A percentile compares a stretch with the other conserved stretches of the same genome.
These are phyloP conservation scores for Invenusta paracnida DNA, from an alignment of 2,888 invertebrate species.

Conservation along the genomic window DNA sequence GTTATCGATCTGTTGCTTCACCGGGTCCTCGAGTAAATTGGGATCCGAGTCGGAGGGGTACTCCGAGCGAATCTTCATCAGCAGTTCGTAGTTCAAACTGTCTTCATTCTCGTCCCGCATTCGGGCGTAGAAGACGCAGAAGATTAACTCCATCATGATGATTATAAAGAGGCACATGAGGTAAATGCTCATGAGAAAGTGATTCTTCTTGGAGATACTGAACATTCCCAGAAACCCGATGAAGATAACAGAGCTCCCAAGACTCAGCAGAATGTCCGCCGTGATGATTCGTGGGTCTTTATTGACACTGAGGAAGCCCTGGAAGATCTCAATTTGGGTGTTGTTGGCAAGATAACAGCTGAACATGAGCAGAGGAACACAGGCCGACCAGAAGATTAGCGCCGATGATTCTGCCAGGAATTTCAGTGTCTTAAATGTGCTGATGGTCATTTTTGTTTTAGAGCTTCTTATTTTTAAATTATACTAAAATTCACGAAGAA, in stretches of 20 bases:
- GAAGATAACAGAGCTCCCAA: not conserved
- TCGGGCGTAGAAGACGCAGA: slow-evolving; percentile 5
- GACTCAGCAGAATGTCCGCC: not conserved
- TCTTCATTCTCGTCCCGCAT: not conserved
- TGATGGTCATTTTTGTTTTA: no score
- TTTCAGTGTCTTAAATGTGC: no score
- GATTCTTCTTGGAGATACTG: not conserved
- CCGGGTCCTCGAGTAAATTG: not conserved
- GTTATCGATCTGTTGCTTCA: not conserved
- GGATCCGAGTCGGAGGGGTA: not conserved
- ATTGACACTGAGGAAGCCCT: not conserved
- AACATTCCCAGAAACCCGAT: slow-evolving; percentile 1
- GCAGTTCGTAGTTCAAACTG: not conserved
- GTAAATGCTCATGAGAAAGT: not conserved
- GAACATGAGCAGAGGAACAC: not conserved
- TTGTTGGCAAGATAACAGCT: slow-evolving; percentile 18
- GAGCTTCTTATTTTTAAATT: no score
- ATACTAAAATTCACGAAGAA: no score
- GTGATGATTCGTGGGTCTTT: not conserved
- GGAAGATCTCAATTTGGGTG: not conserved
- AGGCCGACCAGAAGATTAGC: not conserved
- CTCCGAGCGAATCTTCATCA: not conserved
- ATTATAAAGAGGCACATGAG: not conserved
- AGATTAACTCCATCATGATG: not conserved
- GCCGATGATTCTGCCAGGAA: not conserved